Evolutionary conservation across 2,797 vertebrate genomes (phyloP), one percentile per base, ranked within the genome.

Genomic region (Chelon auratus): DNA sequence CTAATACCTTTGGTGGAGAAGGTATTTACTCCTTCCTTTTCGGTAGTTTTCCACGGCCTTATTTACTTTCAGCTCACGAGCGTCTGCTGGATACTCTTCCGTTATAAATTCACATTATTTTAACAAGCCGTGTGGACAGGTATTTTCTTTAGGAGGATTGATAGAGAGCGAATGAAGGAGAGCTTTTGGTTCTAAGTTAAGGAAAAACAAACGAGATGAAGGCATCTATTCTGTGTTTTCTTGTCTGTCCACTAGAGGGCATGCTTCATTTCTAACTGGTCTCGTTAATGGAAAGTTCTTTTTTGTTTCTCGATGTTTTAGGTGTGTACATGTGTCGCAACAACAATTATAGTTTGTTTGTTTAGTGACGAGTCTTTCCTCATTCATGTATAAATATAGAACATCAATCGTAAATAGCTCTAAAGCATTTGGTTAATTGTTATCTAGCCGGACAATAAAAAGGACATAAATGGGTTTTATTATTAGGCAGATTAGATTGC

Each of bases 1-100:
- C 91, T 99, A 92, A 98, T 99, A 93, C 97, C 98, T 50, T 89
- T 99, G 92, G 97, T 99, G 91, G 97, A 99, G 89, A 99, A 99
- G 94, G 97, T 97, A 77, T 20, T 26, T 26, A 36, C 45, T n/a
- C 15, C 17, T 5, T 36, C 52, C 8, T 36, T 52, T 68, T 24
- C 20, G 26, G 17, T 43, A 15, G 43, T 8, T 60, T 61, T 71
- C 20, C 39, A 43, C 14, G 43, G 4, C 10, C 2, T 10, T 53
- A 15, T 68, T 72, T 59, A 42, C 24, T 57, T 24, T 55, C 3
- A 60, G 2, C 36, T 3, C n/a, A 22, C 14, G 6, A 2, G 3
- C 33, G 18, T 68, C 18, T 5, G 12, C n/a, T 24, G 2, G 18
- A 2, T 22, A 10, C 40, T n/a, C 15, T 3, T 50, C 39, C n/a